These are phyloP conservation scores for Oryzaephilus surinamensis DNA, from an alignment of 1,140 invertebrate species.

Conservation along the genomic window DNA sequence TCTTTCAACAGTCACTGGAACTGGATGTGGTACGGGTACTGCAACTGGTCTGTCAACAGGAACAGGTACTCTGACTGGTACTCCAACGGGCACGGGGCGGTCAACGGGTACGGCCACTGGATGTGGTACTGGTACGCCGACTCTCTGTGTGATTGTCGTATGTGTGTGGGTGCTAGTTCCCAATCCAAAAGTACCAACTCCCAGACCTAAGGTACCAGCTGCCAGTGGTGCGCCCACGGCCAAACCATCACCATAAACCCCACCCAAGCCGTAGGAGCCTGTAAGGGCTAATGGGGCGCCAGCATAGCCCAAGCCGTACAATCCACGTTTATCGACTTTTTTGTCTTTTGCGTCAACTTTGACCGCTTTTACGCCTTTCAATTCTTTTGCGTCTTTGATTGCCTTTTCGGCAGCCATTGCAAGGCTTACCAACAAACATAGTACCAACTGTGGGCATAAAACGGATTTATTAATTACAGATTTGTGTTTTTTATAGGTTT, in stretches of 20 bases:
- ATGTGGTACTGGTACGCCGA: slow-evolving; percentile 22
- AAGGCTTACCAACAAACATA: too few relatives aligned
- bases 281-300: slow-evolving; percentile 3
- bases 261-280: background rate
- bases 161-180: slow-evolving; percentile 24
- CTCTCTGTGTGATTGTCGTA: slow-evolving; percentile 26
- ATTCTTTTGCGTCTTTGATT: too few relatives aligned
- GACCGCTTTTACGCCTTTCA: too few relatives aligned
- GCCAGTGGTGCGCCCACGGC: background rate
- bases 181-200: slow-evolving; percentile 10
- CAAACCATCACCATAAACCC: slow-evolving; percentile 5
- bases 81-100: slow-evolving; percentile 21
- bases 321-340: slow-evolving; percentile 26
- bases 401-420: slow-evolving; percentile 10
- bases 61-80: slow-evolving; percentile 17
- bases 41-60: slow-evolving; percentile 15
- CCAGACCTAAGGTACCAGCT: slow-evolving; percentile 6
- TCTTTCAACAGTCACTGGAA: slow-evolving; percentile 29
- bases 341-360: slow-evolving; percentile 12
- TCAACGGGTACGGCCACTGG: slow-evolving; percentile 25
- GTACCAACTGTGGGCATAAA: too few relatives aligned
- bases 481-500: too few relatives aligned
- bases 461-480: too few relatives aligned
- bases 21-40: slow-evolving; percentile 36
- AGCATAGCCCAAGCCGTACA: slow-evolving; percentile 25